Base-by-base conservation (phyloP, 1,140 invertebrate species). In the Diachasmimorpha longicaudata region DNA sequence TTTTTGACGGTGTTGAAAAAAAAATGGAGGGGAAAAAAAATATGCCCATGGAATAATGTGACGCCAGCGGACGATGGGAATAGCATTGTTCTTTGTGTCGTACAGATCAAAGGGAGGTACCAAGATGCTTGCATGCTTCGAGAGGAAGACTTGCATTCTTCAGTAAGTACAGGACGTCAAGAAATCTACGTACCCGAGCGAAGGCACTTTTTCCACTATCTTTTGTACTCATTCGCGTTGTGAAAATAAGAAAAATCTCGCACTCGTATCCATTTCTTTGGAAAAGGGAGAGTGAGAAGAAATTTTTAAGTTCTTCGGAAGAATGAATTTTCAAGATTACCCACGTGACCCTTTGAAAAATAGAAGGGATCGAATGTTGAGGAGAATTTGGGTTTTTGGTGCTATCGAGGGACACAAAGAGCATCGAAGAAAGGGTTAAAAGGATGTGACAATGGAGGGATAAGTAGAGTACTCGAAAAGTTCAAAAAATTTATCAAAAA, bases 151-250 rank as follows among this genome's bases (percentile, higher is more conserved):
- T 63, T 25, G 58, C 19, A 63, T 63, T 63, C 58, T 63, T 25
- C 58, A 63, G 58, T 63, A 63, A 63, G 58, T 63, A 63, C 58
- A 63, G 58, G 58, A 63, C 10, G 58, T 25, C 58, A 31, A 63
- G 58, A 63, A 63, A 63, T 63, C 58, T 63, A 25, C 23, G 58
- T 63, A 52, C 48, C 48, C 9, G n/a, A 9, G 48, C 48, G n/a
- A 19, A 52, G 48, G 48, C 48, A 52, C 48, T 52, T 52, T 16
- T 19, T 19, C 48, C 48, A 16, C 48, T 52, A 52, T 52, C 48
- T 52, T 52, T 19, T 16, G 14, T 52, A 19, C 48, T 52, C 16
- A 52, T 52, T 14, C 48, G 4, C 16, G 14, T 52, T 6, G n/a
- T 52, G n/a, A 52, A 8, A 16, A 52, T 11, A 13, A 52, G n/a